Percentiles rank a stretch among this genome's conserved stretches.
Conservation (phyloP, 2,888 invertebrate species). For the Cynaeus angustus region DNA sequence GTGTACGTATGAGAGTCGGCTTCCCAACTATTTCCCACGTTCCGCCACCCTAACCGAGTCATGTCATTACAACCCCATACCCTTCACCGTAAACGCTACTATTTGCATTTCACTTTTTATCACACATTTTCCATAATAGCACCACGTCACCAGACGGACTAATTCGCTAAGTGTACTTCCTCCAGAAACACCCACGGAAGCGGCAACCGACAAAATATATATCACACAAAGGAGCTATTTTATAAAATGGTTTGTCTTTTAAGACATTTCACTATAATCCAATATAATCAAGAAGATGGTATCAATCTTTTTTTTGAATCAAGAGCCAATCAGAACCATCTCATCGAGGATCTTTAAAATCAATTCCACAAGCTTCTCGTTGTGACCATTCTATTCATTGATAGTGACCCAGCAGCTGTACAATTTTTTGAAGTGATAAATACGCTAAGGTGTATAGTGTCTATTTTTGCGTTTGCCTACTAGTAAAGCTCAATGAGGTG, state of each 20-base stretch:
- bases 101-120: slow-evolving; percentile 62
- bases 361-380: too few species aligned
- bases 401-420: too few species aligned
- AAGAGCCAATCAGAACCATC: too few species aligned
- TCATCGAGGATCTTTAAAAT: too few species aligned
- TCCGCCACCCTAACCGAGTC: slow-evolving; percentile 67
- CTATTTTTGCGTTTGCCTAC: neutral
- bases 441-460: too few species aligned
- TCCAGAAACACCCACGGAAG: slow-evolving; percentile 3
- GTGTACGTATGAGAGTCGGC: slow-evolving; percentile 68
- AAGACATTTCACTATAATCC: too few species aligned
- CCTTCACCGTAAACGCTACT: slow-evolving; percentile 55
- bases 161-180: slow-evolving; percentile 11
- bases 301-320: too few species aligned
- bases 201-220: neutral
- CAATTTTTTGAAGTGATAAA: too few species aligned
- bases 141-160: neutral
- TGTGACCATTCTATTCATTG: too few species aligned
- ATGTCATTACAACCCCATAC: slow-evolving; percentile 67
- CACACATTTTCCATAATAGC: slow-evolving; percentile 47
- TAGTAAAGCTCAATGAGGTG: slow-evolving; percentile 7
- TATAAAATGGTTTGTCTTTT: too few species aligned
- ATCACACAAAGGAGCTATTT: too few species aligned
- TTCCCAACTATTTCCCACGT: slow-evolving; percentile 70
- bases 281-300: too few species aligned